Evolutionary conservation across 1,140 invertebrate genomes (phyloP), one percentile per base, ranked within the genome.

Genomic region (Drosophila persimilis): DNA sequence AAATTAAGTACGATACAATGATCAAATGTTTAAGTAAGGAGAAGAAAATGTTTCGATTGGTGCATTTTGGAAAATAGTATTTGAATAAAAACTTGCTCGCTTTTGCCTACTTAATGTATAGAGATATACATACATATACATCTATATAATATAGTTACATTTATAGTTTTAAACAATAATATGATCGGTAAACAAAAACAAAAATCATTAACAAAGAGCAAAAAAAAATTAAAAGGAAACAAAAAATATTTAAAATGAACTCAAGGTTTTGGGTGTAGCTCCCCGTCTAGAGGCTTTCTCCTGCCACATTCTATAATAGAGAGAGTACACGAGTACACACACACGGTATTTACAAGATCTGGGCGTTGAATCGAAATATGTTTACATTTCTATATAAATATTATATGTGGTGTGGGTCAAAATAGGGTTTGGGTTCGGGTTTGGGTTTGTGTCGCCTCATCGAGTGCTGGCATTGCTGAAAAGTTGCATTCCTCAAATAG

Each of bases 1-100:
- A 86, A 86, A 86, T 86, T 86, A 86, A 86, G 81, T 86, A 86
- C 81, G 44, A 64, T 70, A 22, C 52, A 76, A 64, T 43, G 43
- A 58, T 74, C 54, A 53, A 80, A 64, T 43, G 43, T 61, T 74
- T 54, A 51, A 31, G 60, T 73, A 73, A 20, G 31, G 15, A 44
- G 52, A 56, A 55, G 60, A 59, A 17, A 54, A 17, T 44, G 17
- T 43, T 72, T 60, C 35, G 17, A 52, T 45, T 52, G 47, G 43
- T 44, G 63, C 29, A 17, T 35, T 56, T 69, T 58, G 31, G 29
- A 39, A 71, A 70, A 39, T 59, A 65, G 45, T 45, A 51, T 29
- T 72, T 47, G n/a, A 39, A 22, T 50, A 24, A 29, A 60, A 51
- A 60, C 20, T 43, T 26, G 44, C 45, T 43, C 51, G 67, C 53